A percentile compares a stretch with the other conserved stretches of the same genome.
phyloP scores from a whole-genome alignment of 1,140 invertebrate species.

The Arion vulgaris region DNA sequence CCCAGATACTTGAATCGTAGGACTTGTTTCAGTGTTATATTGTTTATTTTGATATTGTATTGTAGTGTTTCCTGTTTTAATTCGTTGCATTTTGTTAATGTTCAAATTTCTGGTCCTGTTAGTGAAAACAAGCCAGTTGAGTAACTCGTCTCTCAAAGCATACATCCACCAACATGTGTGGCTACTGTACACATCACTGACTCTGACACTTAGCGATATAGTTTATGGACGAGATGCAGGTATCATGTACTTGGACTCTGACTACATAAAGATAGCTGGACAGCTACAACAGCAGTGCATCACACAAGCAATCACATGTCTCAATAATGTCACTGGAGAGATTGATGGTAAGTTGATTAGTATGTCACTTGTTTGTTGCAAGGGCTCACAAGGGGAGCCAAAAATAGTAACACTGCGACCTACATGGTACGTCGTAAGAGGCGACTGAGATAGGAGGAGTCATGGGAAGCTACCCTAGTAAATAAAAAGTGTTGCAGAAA shows the following conservation, averaged over 20 bases:
- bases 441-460: no score
- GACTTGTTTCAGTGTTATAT: no score
- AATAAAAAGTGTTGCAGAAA: no score
- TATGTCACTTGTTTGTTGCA: no score
- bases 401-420: no score
- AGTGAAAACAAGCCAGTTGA: slow-evolving; percentile 64
- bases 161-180: slow-evolving; percentile 72
- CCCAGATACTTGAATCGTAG: no score
- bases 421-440: no score
- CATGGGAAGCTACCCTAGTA: no score
- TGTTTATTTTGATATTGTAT: no score
- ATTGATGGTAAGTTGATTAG: slow-evolving; percentile 57
- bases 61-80: no score
- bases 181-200: slow-evolving; percentile 67
- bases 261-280: slow-evolving; percentile 62
- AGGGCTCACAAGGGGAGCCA: no score
- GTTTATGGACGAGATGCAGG: slow-evolving; percentile 49
- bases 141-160: slow-evolving; percentile 63
- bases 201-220: slow-evolving; percentile 63
- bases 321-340: slow-evolving; percentile 64
- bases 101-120: slow-evolving; percentile 31
- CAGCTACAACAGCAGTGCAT: slow-evolving; percentile 66
- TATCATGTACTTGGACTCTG: slow-evolving; percentile 38
- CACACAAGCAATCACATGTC: slow-evolving; percentile 59
- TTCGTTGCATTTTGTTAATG: no score